A percentile compares a stretch with the other conserved stretches of the same genome.
Conservation (phyloP, 2,888 invertebrate species). For the Hyposoter dolosus region DNA sequence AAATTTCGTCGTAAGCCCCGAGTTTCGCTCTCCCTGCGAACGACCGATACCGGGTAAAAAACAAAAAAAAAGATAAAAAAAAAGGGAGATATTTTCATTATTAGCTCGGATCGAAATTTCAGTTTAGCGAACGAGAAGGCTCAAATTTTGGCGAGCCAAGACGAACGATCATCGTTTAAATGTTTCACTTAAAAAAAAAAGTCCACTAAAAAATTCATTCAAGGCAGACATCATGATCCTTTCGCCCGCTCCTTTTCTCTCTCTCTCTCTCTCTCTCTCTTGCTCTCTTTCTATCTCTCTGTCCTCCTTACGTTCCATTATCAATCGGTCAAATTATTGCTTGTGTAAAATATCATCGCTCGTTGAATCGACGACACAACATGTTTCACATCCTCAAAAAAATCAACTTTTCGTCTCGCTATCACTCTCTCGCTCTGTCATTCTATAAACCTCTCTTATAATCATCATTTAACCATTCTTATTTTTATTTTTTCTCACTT, state of each 20-base stretch:
- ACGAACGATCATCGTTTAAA: slow-evolving; percentile 57
- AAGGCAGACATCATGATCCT: slow-evolving; percentile 65
- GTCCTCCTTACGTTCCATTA: slow-evolving; percentile 12
- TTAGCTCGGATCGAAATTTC: slow-evolving; percentile 38
- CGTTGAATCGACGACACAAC: slow-evolving; percentile 62
- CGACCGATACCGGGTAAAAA: slow-evolving; percentile 47
- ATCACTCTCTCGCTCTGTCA: slow-evolving; percentile 21
- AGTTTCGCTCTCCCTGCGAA: slow-evolving; percentile 32
- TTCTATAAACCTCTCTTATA: slow-evolving; percentile 60
- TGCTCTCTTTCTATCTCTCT: slow-evolving; percentile 36
- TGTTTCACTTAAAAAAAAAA: slow-evolving; percentile 62
- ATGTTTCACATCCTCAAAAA: slow-evolving; percentile 54
- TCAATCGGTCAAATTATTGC: slow-evolving; percentile 72
- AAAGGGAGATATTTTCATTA: slow-evolving; percentile 22
- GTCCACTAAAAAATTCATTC: slow-evolving; percentile 51
- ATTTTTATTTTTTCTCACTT: slow-evolving; percentile 44
- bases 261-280: slow-evolving; percentile 20
- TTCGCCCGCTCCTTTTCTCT: slow-evolving; percentile 36
- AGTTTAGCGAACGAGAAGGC: slow-evolving; percentile 12
- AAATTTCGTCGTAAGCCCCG: slow-evolving; percentile 49
- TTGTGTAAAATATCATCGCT: slow-evolving; percentile 72
- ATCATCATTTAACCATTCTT: slow-evolving; percentile 49
- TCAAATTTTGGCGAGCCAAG: slow-evolving; percentile 42
- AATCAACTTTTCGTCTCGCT: slow-evolving; percentile 47
- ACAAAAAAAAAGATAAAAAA: slow-evolving; percentile 23